Evolutionary conservation across 1,140 invertebrate genomes (phyloP), one percentile per base, ranked within the genome.

Genomic region (Tyrophagus putrescentiae): DNA sequence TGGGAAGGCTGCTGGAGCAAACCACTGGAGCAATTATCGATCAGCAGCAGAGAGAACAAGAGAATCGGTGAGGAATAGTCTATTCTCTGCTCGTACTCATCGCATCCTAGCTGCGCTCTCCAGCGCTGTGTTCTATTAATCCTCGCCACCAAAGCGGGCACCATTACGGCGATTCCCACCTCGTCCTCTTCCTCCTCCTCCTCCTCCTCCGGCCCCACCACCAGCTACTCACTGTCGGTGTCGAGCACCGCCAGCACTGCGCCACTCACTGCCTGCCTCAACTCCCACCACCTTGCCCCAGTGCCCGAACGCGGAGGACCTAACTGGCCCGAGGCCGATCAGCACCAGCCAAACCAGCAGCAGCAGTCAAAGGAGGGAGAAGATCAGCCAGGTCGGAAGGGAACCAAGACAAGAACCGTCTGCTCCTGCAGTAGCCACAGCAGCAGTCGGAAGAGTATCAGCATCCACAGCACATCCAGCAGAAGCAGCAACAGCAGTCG

Each of bases 281-380:
- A 31, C 28, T 27, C 25, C 39, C 31, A 48, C 45, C 45, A 25
- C 45, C 23, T 29, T 6, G 45, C 45, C 45, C 18, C 45, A 25
- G 45, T 48, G 45, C 45, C 45, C 45, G 45, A 48, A 48, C 45
- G 45, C 45, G 21, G 13, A 39, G 45, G 45, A 7, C 45, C 45
- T 48, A 48, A 48, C 45, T 48, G 45, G 45, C 45, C 21, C 23
- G 45, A 48, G 21, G 23, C 45, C 13, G 31, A 7, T 48, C 7
- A 13, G 18, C 45, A 48, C 18, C 45, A 48, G n/a, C n/a, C n/a
- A n/a, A n/a, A n/a, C n/a, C n/a, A n/a, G n/a, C n/a, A n/a, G n/a
- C n/a, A n/a, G n/a, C n/a, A n/a, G n/a, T n/a, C n/a, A n/a, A n/a
- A n/a, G n/a, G n/a, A n/a, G n/a, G n/a, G n/a, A n/a, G n/a, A n/a